Evolutionary conservation across 2,797 vertebrate species (phyloP), one percentile per base, ranked within the genome.

Genomic region (Odontamblyopus rebecca): DNA sequence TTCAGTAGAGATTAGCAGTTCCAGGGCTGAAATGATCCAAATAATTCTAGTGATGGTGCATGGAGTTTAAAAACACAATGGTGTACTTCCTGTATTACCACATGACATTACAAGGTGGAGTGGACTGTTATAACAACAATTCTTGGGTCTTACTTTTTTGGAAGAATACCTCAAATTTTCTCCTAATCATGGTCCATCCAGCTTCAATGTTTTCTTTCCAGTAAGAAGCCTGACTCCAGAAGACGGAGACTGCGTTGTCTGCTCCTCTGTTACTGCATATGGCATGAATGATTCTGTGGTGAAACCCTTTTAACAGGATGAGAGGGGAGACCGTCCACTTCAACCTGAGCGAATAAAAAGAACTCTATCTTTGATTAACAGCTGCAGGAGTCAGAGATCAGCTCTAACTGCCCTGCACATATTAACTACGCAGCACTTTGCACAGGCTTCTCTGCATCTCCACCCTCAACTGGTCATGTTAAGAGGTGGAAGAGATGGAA

Each of bases 291-390:
- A 69, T 73, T 57, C 48, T 16, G 57, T 54, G 41, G 68, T 74
- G 68, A 73, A 72, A 62, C 50, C 77, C 53, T 79, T 75, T 72
- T 70, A 77, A 86, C 64, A 67, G 56, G 26, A 7, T 48, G 69
- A 41, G 35, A 30, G 41, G 3, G 26, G 53, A 73, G 67, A 67
- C 48, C 41, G 61, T 61, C 23, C 44, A 18, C 44, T 74, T 61
- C 71, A 72, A 82, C 80, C 57, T 56, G 68, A 75, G 56, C 60
- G 57, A 54, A 78, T 81, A 77, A 68, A 75, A 81, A 73, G 26
- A 74, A 68, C 61, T 56, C 69, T 79, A 74, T 69, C 75, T 81
- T 80, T 85, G 78, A 84, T 86, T 75, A 83, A 84, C 67, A 75
- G 77, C 74, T 69, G 62, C 72, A 67, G 65, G 70, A 85, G 78